phyloP scores from a whole-genome alignment of 1,140 invertebrate genomes.

The Leptoteleia sp. region DNA sequence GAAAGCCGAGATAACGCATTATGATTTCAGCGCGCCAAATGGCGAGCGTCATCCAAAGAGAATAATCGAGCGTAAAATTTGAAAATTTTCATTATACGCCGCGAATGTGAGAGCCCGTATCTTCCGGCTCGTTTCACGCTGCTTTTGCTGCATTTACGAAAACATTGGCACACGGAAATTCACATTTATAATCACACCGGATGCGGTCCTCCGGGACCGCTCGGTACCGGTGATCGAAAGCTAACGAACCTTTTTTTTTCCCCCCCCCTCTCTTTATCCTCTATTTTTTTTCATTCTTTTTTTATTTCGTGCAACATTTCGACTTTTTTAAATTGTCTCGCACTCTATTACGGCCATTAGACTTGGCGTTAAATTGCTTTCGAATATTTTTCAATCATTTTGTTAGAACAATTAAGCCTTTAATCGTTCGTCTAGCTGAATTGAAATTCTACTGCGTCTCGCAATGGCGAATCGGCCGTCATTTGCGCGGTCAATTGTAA shows the following conservation, averaged over 20 bases:
- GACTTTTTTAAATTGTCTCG: constrained; percentile 44
- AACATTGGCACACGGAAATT: constrained; percentile 46
- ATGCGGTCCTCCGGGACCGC: constrained; percentile 52
- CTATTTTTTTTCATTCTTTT: no score
- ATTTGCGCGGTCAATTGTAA: no score
- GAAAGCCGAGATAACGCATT: constrained; percentile 62
- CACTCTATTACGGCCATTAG: constrained; percentile 25
- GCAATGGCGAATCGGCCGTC: no score
- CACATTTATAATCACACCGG: constrained; percentile 58
- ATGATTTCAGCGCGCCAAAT: constrained; percentile 67
- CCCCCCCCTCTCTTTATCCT: no score
- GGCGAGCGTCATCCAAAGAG: constrained; percentile 51
- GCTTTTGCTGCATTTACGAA: constrained; percentile 43
- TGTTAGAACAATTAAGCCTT: not conserved
- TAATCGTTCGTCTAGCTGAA: no score
- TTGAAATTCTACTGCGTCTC: no score
- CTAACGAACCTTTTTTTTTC: constrained; percentile 59
- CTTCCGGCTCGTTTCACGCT: constrained; percentile 66
- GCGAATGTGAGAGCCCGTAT: constrained; percentile 49
- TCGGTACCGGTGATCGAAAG: constrained; percentile 49
- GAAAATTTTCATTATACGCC: constrained; percentile 68
- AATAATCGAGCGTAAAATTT: constrained; percentile 72
- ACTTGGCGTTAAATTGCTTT: constrained; percentile 74
- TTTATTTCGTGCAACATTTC: constrained; percentile 14
- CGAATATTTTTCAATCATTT: constrained; percentile 43